A percentile compares a stretch with the other conserved stretches of the same genome.
Evolutionary conservation across 2,113 vertebrate species (phyloP).

Genomic region (Seriola dumerili): DNA sequence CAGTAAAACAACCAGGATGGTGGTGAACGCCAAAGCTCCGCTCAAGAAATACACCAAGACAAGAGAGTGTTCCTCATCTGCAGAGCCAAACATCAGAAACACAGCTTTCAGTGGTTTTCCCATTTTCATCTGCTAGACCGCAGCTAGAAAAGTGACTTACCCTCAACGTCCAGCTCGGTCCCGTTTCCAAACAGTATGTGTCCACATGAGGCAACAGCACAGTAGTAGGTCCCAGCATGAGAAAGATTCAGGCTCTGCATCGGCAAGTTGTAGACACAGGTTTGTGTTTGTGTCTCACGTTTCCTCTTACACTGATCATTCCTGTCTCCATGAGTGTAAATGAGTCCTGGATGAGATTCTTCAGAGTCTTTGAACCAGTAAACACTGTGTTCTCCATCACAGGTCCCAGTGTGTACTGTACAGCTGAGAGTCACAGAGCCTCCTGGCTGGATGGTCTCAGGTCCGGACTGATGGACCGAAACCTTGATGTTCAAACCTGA

Average conservation of each 20-base stretch:
- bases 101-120: neutral
- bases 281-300: conserved; percentile 38
- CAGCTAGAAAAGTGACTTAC: neutral
- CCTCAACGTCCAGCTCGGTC: neutral
- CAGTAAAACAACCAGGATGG: conserved; percentile 25
- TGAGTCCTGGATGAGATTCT: conserved; percentile 49
- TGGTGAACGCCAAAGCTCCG: conserved; percentile 28
- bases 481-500: neutral
- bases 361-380: conserved; percentile 66
- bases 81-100: neutral
- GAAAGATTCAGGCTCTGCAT: neutral
- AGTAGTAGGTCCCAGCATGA: conserved; percentile 42
- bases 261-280: conserved; percentile 57
- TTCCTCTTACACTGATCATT: conserved; percentile 57
- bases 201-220: conserved; percentile 55
- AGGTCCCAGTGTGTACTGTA: conserved; percentile 52
- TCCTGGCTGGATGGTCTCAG: conserved; percentile 45
- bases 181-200: conserved; percentile 47
- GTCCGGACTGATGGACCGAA: conserved; percentile 26
- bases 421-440: conserved; percentile 64
- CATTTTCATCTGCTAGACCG: too few species aligned
- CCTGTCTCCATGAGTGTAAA: conserved; percentile 58
- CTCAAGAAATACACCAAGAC: conserved; percentile 26
- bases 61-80: neutral
- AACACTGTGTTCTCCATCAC: conserved; percentile 63